These are phyloP conservation scores for Anastatus disparis DNA, from an alignment of 1,140 invertebrate species.

Conservation along the genomic window DNA sequence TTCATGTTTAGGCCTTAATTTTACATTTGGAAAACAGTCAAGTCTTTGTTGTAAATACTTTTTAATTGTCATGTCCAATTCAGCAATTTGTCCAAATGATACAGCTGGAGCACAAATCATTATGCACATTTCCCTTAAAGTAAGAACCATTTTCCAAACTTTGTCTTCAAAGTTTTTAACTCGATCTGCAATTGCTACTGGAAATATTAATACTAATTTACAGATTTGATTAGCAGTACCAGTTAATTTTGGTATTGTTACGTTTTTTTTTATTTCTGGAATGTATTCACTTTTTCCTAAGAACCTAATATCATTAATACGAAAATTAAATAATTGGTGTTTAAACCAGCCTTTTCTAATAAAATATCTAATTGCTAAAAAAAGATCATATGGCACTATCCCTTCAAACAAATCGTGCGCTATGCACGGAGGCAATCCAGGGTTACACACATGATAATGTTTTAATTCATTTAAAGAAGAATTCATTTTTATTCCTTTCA, in stretches of 20 bases:
- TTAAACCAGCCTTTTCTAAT: conserved; percentile 27
- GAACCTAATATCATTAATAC: conserved; percentile 14
- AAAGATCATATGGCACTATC: conserved; percentile 40
- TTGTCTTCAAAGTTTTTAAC: conserved; percentile 34
- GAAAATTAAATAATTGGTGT: conserved; percentile 23
- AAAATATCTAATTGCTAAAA: conserved; percentile 35
- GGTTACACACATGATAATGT: conserved; percentile 40
- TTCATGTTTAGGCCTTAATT: conserved; percentile 11
- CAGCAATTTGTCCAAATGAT: conserved; percentile 33
- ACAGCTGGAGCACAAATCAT: conserved; percentile 30
- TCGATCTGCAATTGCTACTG: conserved; percentile 31
- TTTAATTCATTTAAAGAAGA: conserved; percentile 42
- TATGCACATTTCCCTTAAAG: conserved; percentile 36
- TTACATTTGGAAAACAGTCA: not conserved
- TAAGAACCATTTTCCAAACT: conserved; percentile 42
- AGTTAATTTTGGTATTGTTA: conserved; percentile 10
- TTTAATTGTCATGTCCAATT: conserved; percentile 24
- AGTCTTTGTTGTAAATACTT: conserved; percentile 31
- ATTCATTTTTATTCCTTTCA: conserved; percentile 34
- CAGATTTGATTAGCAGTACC: conserved; percentile 24
- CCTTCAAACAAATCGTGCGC: conserved; percentile 39
- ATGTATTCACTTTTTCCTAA: conserved; percentile 19
- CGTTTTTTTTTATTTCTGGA: conserved; percentile 11
- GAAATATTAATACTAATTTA: conserved; percentile 36
- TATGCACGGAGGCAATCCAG: conserved; percentile 17